Base-by-base conservation (phyloP, 2,113 vertebrate genomes). In the Cyphomyrus discorhynchus region DNA sequence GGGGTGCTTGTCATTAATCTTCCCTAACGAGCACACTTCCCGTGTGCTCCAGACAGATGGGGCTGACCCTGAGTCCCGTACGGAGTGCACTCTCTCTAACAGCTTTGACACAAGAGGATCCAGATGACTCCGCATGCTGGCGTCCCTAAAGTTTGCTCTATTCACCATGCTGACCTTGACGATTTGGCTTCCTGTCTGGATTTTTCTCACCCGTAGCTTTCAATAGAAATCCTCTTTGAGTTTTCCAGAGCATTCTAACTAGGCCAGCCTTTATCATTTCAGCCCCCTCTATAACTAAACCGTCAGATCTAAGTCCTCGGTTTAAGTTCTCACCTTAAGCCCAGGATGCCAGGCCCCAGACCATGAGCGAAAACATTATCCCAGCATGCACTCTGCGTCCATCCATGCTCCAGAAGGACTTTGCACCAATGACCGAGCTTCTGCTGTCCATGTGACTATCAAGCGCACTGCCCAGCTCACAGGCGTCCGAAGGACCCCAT, bases 1-100 rank as follows among this genome's bases (percentile, higher is more conserved):
- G 87, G 90, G 93, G 91, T 92, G 93, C 92, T 96, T 92, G 90
- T 95, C 94, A 96, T 95, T 96, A 96, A 95, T 95, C 92, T 94
- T 94, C 94, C 94, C 88, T 96, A 96, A 96, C 96, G 95, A 96
- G 96, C 92, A 88, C 90, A 87, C 92, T 91, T 91, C 93, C 94
- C 93, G 91, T 89, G 90, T 92, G 91, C 91, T 66, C 88, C 85
- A 91, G 91, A 52, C 89, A 92, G 88, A 89, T 91, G 86, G 62
- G 88, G 88, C 90, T 94, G 92, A 95, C 92, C 93, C 94, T 96
- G 94, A 92, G 92, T 91, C 91, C 87, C 13, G 5, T 19, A 42
- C 31, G 5, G 8, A 15, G 45, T 35, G 13, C 85, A 39, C 15
- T 87, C 13, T 47, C 15, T 87, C 39, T 87, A 7, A 17, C 50